phyloP scores from a whole-genome alignment of 2,888 invertebrate species.

The Agapetus fuscipes region DNA sequence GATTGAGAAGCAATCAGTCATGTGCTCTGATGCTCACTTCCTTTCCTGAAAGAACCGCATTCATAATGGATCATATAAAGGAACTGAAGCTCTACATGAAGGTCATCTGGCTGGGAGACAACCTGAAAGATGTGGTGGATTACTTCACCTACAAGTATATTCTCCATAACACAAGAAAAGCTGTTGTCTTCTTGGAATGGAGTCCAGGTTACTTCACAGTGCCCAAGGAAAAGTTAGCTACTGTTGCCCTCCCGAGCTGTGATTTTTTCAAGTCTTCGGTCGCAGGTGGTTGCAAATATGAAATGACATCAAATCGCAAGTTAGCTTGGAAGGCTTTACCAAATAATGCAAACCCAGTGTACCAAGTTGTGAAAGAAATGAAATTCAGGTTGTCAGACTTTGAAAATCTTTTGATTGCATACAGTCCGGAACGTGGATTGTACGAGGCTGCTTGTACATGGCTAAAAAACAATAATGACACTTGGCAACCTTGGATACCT shows the following conservation, averaged over 20 bases:
- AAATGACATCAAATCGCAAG: constrained; percentile 57
- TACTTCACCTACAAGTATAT: constrained; percentile 30
- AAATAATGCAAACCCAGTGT: constrained; percentile 35
- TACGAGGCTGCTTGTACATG: constrained; percentile 56
- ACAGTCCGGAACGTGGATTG: constrained; percentile 24
- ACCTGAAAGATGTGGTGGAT: constrained; percentile 36
- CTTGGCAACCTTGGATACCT: constrained; percentile 40
- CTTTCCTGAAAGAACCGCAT: constrained; percentile 39
- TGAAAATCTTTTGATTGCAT: constrained; percentile 32
- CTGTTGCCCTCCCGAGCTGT: constrained; percentile 57
- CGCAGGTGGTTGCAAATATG: constrained; percentile 51
- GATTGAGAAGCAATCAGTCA: constrained; percentile 14
- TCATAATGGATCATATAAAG: constrained; percentile 50
- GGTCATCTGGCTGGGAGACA: constrained; percentile 59
- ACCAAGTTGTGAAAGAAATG: constrained; percentile 38
- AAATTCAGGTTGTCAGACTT: constrained; percentile 45
- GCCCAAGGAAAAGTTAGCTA: constrained; percentile 36
- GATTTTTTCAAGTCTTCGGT: constrained; percentile 31
- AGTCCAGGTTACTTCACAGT: constrained; percentile 53
- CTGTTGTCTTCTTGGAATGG: constrained; percentile 56
- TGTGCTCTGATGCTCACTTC: constrained; percentile 45
- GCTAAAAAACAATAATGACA: constrained; percentile 41
- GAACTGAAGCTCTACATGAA: constrained; percentile 50
- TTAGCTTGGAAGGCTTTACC: constrained; percentile 51
- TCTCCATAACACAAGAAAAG: constrained; percentile 26